Base-by-base conservation (phyloP, 2,113 vertebrate species). In the Donacobius atricapilla region DNA sequence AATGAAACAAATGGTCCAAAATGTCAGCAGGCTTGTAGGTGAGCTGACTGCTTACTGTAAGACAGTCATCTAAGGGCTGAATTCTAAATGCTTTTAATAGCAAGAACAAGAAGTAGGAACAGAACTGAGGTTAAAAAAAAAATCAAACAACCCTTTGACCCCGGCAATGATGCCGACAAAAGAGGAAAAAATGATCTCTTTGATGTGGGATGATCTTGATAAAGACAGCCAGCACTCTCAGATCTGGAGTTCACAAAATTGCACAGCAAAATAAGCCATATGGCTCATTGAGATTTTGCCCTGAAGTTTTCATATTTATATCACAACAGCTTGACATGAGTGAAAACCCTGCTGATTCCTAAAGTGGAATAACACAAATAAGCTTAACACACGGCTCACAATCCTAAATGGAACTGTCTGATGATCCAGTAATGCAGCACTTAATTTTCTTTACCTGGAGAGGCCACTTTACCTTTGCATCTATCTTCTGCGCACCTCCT, bases 221-320 rank as follows among this genome's bases (percentile, higher is more conserved):
- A 72, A 35, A 87, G 72, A 54, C 58, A 90, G 66, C 15, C 2
- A 11, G 25, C 66, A 80, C 12, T 50, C 25, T 84, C 27, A 56
- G 69, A 37, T 75, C 42, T 66, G 51, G 72, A 66, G 86, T 73
- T 91, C 37, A 69, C 69, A 50, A 69, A 85, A 77, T 18, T 86
- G 7, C 76, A 37, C 20, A 69, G 72, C 50, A 77, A 91, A 88
- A 72, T n/a, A 48, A 91, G 58, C 76, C 89, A 92, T 92, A 95
- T 90, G 89, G 89, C 68, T 79, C 33, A 77, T 4, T 53, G 72
- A 89, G 37, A 73, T 70, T 90, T 94, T 89, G 48, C 87, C 91
- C 58, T 83, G 50, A 92, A 89, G 45, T 92, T 95, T 95, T 83
- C 50, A 54, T 92, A 85, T 86, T 95, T 79, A 64, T 83, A 76